A percentile compares a stretch with the other conserved stretches of the same genome.
phyloP scores from a whole-genome alignment of 2,888 invertebrate genomes.

The Coronaproctus castanopsis region DNA sequence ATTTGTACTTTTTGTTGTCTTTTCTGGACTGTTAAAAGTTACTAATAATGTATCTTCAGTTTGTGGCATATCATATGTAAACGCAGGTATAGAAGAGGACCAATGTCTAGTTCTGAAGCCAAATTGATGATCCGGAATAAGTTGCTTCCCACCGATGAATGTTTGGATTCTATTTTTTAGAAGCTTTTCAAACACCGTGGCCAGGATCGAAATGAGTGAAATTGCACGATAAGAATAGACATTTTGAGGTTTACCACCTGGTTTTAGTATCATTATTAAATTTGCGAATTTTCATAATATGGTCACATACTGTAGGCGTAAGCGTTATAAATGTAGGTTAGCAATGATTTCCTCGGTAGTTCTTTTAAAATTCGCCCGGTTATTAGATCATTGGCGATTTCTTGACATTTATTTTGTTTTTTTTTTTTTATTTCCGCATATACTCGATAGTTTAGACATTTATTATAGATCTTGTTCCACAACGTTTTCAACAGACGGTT shows the following conservation, averaged over 20 bases:
- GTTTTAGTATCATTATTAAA: background rate
- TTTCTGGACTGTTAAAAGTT: no score
- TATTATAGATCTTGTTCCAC: background rate
- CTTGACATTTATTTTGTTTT: background rate
- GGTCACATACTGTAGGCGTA: background rate
- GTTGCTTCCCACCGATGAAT: background rate
- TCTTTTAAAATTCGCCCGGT: background rate
- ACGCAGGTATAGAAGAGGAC: no score
- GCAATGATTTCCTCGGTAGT: background rate
- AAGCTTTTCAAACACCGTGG: background rate
- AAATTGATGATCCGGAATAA: background rate
- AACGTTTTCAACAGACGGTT: background rate
- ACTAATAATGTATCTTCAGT: no score
- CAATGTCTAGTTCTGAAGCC: no score
- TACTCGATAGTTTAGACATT: no score
- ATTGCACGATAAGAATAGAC: background rate
- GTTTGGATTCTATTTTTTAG: background rate
- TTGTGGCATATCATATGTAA: no score
- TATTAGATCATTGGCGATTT: background rate
- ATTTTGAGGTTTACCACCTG: background rate
- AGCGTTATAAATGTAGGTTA: background rate
- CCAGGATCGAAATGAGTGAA: background rate
- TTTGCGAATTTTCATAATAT: background rate
- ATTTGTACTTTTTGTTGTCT: no score
- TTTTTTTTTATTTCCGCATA: background rate